phyloP scores from a whole-genome alignment of 2,113 vertebrate genomes.

The Colistium nudipinnis region DNA sequence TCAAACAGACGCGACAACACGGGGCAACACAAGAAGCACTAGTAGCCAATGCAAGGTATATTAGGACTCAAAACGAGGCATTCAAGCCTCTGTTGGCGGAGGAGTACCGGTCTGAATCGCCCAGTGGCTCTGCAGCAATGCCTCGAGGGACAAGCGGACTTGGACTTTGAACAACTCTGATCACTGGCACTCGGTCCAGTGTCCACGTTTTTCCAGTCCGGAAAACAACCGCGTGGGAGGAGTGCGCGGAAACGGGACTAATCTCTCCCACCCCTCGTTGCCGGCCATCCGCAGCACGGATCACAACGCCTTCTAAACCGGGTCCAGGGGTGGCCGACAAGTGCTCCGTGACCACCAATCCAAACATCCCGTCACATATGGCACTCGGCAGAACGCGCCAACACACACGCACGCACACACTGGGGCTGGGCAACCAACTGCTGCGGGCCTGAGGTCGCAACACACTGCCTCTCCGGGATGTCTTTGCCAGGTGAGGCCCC shows the following conservation, averaged over 20 bases:
- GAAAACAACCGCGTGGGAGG: slow-evolving; percentile 8
- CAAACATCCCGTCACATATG: slow-evolving; percentile 70
- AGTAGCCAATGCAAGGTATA: slow-evolving; percentile 14
- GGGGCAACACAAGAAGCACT: slow-evolving; percentile 31
- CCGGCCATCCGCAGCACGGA: slow-evolving; percentile 3
- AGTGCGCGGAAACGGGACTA: slow-evolving; percentile 37
- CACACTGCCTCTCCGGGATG: slow-evolving; percentile 61
- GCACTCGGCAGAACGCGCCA: slow-evolving; percentile 53
- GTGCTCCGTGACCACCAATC: slow-evolving; percentile 43
- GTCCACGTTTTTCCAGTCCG: slow-evolving; percentile 23
- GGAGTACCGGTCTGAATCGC: slow-evolving; percentile 23
- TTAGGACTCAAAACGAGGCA: slow-evolving; percentile 38
- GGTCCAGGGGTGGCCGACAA: slow-evolving; percentile 39
- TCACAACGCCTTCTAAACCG: slow-evolving; percentile 50
- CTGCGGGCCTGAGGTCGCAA: slow-evolving; percentile 56
- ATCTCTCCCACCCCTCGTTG: slow-evolving; percentile 26
- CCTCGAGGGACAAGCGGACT: slow-evolving; percentile 12
- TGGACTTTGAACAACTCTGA: slow-evolving; percentile 35
- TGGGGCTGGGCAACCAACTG: slow-evolving; percentile 62
- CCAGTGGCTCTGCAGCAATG: slow-evolving; percentile 8
- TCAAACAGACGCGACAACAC: slow-evolving; percentile 29
- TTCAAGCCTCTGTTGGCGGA: neutral
- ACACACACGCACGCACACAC: slow-evolving; percentile 61
- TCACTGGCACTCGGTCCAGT: slow-evolving; percentile 4
- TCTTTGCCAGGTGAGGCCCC: slow-evolving; percentile 59